Evolutionary conservation across 2,113 vertebrate genomes (phyloP).

Genomic region (Neodon shergylaensis): DNA sequence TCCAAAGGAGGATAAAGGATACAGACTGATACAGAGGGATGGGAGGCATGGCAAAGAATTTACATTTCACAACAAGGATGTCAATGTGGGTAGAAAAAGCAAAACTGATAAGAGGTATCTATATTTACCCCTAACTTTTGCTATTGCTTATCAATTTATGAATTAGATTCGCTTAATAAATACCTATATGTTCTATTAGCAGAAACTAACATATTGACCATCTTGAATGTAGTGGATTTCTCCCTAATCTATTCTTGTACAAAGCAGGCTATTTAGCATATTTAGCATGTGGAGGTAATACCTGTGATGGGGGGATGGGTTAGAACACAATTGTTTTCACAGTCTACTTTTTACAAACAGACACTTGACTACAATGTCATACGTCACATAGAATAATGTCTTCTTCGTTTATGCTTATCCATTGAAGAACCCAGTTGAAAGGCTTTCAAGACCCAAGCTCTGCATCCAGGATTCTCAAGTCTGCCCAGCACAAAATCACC

Average conservation of each 20-base stretch:
- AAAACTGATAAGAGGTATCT: neutral
- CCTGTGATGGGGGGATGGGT: neutral
- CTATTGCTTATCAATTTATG: neutral
- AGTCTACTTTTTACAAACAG: neutral
- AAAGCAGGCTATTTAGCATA: neutral
- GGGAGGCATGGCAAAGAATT: neutral
- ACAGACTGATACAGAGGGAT: neutral
- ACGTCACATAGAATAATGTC: neutral
- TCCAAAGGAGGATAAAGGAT: neutral
- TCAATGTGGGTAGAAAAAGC: neutral
- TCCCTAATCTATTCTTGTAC: neutral
- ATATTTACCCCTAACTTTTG: neutral
- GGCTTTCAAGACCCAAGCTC: neutral
- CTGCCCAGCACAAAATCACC: neutral
- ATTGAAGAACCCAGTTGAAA: neutral
- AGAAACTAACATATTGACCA: neutral
- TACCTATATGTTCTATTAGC: neutral
- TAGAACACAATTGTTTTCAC: neutral
- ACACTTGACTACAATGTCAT: neutral
- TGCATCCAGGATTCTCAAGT: neutral
- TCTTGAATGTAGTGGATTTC: neutral
- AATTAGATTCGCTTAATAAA: neutral
- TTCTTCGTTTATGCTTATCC: neutral
- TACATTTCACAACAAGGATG: neutral
- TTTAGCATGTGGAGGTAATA: neutral